A percentile compares a stretch with the other conserved stretches of the same genome.
Evolutionary conservation across 2,113 vertebrate species (phyloP).

Genomic region (Lycaon pictus): DNA sequence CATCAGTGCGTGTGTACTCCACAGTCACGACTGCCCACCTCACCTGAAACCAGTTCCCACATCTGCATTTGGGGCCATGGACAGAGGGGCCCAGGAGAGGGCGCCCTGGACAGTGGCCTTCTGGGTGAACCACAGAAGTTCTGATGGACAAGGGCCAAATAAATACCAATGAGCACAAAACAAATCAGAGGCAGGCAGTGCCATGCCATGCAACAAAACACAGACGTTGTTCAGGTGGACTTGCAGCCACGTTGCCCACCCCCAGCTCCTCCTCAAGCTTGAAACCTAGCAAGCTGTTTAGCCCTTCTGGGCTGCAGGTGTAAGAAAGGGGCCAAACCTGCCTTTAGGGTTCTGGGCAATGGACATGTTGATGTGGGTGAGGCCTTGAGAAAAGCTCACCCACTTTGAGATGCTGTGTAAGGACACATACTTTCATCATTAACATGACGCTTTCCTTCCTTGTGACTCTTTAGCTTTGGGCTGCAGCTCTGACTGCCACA

Average conservation of each 20-base stretch:
- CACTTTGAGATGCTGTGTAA: background rate
- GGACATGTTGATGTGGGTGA: background rate
- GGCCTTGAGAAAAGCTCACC: background rate
- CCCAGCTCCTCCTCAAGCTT: background rate
- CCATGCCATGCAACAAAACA: rapidly evolving
- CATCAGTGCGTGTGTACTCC: rapidly evolving
- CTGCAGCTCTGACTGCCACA: background rate
- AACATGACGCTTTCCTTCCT: background rate
- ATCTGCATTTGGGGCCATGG: background rate
- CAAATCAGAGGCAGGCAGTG: background rate
- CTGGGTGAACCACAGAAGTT: background rate
- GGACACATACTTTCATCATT: background rate
- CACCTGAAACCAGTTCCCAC: background rate
- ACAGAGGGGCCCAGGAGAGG: background rate
- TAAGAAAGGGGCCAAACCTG: background rate
- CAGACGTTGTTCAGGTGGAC: background rate
- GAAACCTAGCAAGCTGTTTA: background rate
- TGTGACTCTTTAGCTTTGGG: background rate
- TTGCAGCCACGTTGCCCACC: too few species aligned
- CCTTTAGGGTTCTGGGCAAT: background rate
- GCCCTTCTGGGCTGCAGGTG: background rate
- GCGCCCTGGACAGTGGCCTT: background rate
- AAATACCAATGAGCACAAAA: background rate
- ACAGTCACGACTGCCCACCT: background rate
- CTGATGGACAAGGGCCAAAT: background rate